These are phyloP conservation scores for Nephila pilipes DNA, from an alignment of 1,140 invertebrate genomes.

Conservation along the genomic window DNA sequence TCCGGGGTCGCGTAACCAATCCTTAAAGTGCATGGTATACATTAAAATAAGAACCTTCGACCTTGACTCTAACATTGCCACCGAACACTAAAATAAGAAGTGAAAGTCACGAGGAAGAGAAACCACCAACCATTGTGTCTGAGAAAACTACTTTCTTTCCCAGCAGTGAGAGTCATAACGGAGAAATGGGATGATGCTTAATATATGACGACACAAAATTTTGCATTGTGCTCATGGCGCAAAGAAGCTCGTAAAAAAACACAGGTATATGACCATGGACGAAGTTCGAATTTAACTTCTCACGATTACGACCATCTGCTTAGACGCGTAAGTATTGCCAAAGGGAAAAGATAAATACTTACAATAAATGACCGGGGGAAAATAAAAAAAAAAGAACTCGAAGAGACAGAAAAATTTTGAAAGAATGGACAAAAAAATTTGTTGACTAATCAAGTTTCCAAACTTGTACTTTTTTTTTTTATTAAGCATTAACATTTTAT, in stretches of 20 bases:
- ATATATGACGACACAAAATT: background rate
- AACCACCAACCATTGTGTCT: constrained; percentile 29
- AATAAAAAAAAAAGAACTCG: background rate
- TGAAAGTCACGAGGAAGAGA: constrained; percentile 19
- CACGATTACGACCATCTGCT: background rate
- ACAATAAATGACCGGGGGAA: background rate
- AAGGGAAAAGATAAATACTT: background rate
- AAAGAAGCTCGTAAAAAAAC: background rate
- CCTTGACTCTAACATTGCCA: background rate
- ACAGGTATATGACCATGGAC: background rate
- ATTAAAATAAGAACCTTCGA: constrained; percentile 2
- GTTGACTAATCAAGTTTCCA: background rate
- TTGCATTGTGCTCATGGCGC: constrained; percentile 13
- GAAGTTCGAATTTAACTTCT: background rate
- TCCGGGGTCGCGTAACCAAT: background rate
- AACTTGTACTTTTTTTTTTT: too few relatives aligned
- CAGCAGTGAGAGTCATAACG: background rate
- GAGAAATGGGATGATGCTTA: background rate
- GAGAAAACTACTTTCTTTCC: constrained; percentile 16
- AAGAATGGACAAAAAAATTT: background rate
- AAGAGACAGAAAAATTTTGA: background rate
- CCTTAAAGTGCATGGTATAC: background rate
- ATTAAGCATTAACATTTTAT: too few relatives aligned
- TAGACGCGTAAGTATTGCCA: background rate
- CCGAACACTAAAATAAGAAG: background rate